Base-by-base conservation (phyloP, 2,113 vertebrate genomes). In the Laticauda laticaudata region DNA sequence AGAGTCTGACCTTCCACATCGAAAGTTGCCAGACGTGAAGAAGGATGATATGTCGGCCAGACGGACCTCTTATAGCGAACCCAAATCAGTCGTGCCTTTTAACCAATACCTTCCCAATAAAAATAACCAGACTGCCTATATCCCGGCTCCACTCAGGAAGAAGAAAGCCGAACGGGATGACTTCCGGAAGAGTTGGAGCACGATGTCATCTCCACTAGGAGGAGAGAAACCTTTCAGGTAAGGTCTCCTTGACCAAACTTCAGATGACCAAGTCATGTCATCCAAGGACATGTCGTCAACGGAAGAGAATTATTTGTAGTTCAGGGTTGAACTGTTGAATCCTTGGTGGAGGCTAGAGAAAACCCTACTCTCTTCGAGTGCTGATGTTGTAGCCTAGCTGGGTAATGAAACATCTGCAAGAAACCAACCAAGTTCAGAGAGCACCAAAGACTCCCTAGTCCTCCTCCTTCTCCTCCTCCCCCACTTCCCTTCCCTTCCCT, bases 61-160 rank as follows among this genome's bases (percentile, higher is more conserved):
- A 56, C 97, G 99, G 93, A 98, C 98, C 6, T 99, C 99, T 20
- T 98, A 98, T 0, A 98, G 98, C 54, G 99, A 99, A 97, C 98
- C 97, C 3, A 98, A 98, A 55, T 98, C 98, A 89, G 97, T 98
- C 94, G 97, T 99, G 98, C 99, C 99, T 96, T 99, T 99, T 95
- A 99, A 99, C 97, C 99, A 99, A 97, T 99, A 99, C 98, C 98
- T 99, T 95, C 99, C 99, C 0, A 99, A 99, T 97, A 99, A 98
- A 96, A 99, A 98, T 97, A 99, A 99, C 97, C 99, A 99, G 98
- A 98, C 98, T 0, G 97, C 98, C 55, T 99, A 99, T 0, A 91
- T 99, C 92, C 99, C 99, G 0, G 96, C 98, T 5, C 98, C 98
- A 0, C 98, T 99, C 55, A 98, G 98, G 88, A 98, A 98, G 92